phyloP scores from a whole-genome alignment of 2,888 invertebrate genomes.

The Chymomyza fuscimana region DNA sequence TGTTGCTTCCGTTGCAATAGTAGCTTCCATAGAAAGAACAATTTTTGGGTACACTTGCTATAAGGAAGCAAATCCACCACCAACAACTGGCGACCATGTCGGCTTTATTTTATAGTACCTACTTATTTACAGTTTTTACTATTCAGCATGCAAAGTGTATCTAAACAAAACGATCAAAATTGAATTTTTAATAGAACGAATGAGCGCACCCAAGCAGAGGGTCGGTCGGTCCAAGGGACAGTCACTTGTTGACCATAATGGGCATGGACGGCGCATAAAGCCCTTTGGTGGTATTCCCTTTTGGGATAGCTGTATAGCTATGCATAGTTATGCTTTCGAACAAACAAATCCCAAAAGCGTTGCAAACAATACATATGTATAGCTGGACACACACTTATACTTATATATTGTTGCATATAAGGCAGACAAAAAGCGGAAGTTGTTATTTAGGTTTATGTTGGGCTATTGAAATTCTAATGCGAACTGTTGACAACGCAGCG shows the following conservation, averaged over 20 bases:
- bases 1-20: conserved; percentile 56
- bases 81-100: conserved; percentile 18
- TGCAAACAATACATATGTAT: background rate
- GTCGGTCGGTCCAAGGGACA: conserved; percentile 12
- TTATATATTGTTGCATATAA: conserved; percentile 17
- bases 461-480: conserved; percentile 58
- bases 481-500: conserved; percentile 11
- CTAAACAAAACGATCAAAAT: conserved; percentile 39
- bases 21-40: conserved; percentile 2
- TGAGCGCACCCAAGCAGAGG: background rate
- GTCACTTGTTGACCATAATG: conserved; percentile 51
- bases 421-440: conserved; percentile 58
- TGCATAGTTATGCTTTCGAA: conserved; percentile 21
- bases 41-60: conserved; percentile 55
- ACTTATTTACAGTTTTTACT: conserved; percentile 36
- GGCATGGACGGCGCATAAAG: conserved; percentile 11
- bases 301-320: conserved; percentile 8
- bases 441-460: conserved; percentile 52
- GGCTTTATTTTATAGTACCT: background rate
- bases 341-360: conserved; percentile 37
- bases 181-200: conserved; percentile 37
- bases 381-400: background rate
- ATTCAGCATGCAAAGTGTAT: conserved; percentile 43
- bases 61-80: conserved; percentile 38
- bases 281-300: conserved; percentile 32